Evolutionary conservation across 2,113 vertebrate species (phyloP).

Genomic region (Hippocampus abdominalis): DNA sequence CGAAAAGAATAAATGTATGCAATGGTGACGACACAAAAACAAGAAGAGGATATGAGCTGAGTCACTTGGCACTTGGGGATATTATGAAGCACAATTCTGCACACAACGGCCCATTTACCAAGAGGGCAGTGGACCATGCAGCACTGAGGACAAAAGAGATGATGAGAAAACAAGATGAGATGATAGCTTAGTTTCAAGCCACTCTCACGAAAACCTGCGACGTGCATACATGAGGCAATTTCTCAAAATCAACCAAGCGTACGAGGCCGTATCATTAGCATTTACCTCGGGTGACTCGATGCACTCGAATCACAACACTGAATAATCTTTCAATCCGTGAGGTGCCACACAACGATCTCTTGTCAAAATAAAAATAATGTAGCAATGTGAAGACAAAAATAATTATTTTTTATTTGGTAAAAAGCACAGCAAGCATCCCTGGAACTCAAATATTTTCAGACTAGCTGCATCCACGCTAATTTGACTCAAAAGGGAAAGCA

Average conservation of each 20-base stretch:
- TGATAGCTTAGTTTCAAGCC: background rate
- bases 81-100: slow-evolving; percentile 38
- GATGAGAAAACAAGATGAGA: slow-evolving; percentile 1
- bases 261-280: background rate
- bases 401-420: too few relatives aligned
- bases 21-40: slow-evolving; percentile 18
- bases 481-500: background rate
- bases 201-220: background rate
- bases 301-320: background rate
- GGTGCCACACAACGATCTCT: background rate
- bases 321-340: too few relatives aligned
- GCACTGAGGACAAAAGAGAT: slow-evolving; percentile 48
- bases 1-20: slow-evolving; percentile 35
- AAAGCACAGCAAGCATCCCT: too few relatives aligned
- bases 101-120: slow-evolving; percentile 39
- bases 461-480: background rate
- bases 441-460: background rate
- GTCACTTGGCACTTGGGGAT: slow-evolving; percentile 1
- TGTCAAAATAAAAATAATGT: background rate
- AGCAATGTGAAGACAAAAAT: too few relatives aligned
- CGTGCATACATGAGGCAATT: background rate
- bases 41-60: slow-evolving; percentile 13
- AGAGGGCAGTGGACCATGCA: slow-evolving; percentile 41
- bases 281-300: background rate
- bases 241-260: background rate